Evolutionary conservation across 2,113 vertebrate genomes (phyloP), one percentile per base, ranked within the genome.

Genomic region (Hippocampus abdominalis): DNA sequence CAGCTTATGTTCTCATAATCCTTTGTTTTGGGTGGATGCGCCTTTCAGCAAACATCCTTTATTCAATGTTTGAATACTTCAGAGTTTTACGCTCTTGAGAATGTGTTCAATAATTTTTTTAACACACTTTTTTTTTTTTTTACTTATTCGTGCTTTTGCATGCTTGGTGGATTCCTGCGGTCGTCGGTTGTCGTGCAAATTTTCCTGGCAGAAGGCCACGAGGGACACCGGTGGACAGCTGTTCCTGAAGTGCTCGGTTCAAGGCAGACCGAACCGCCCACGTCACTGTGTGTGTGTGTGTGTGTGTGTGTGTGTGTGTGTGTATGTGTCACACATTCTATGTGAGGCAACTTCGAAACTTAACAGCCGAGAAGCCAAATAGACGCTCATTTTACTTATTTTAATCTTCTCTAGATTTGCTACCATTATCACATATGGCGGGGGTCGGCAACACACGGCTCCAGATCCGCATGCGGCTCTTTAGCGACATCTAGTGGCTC

Each of bases 1-100:
- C 69, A 76, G 60, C 66, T 88, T 81, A 82, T 86, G 85, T 88
- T 54, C 72, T 76, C 76, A 83, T 87, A 87, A 87, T 83, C 71
- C 75, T 75, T 77, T 76, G 60, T 82, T 80, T 83, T 76, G 20
- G 0, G 65, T 40, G 63, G 32, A 42, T 57, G 66, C 29, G 73
- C 39, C 18, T 66, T 71, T 71, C 32, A 66, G 27, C 72, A 46
- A 39, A 48, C 23, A 65, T 36, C 29, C 29, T 29, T 66, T 74
- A 65, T 56, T 76, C 64, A 68, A 75, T 68, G 70, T 71, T 48
- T 73, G 77, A 46, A 75, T 51, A 44, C 72, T 74, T 53, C 0
- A 0, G 64, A 54, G 16, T 64, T 48, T 74, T 56, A 29, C 53
- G 42, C 74, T 72, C 73, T 56, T 54, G 64, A 64, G 79, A 78